These are phyloP conservation scores for Metaphire vulgaris DNA, from an alignment of 1,140 invertebrate genomes.

Conservation along the genomic window DNA sequence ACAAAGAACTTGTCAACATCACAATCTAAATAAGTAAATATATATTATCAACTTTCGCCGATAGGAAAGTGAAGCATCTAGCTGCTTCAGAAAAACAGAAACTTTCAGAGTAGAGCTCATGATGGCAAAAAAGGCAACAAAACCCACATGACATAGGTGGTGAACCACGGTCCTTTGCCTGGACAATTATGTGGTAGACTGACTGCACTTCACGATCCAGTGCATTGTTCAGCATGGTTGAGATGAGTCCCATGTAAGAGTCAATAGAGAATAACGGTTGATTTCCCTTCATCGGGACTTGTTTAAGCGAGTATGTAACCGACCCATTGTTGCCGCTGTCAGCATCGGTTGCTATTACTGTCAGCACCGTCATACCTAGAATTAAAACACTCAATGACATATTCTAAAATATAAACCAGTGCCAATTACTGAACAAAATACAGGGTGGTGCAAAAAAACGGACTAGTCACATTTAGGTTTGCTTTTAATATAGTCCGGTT, in stretches of 20 bases:
- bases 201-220: slow-evolving; percentile 91
- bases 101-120: no score
- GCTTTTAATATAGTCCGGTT: no score
- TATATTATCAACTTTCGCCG: no score
- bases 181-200: slow-evolving; percentile 80
- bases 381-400: background rate
- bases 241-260: background rate
- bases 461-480: no score
- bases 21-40: no score
- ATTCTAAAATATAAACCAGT: background rate
- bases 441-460: no score
- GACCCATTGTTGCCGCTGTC: slow-evolving; percentile 15
- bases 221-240: background rate
- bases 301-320: slow-evolving; percentile 9
- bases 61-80: no score
- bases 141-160: slow-evolving; percentile 73
- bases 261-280: slow-evolving; percentile 9
- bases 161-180: slow-evolving; percentile 90
- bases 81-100: no score
- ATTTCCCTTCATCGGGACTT: background rate
- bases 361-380: slow-evolving; percentile 3
- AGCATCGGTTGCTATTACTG: slow-evolving; percentile 8
- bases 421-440: background rate
- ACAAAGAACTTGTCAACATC: no score
- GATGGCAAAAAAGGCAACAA: no score